Conservation (phyloP, 2,113 vertebrate species). For the Sinocyclocheilus rhinocerous region DNA sequence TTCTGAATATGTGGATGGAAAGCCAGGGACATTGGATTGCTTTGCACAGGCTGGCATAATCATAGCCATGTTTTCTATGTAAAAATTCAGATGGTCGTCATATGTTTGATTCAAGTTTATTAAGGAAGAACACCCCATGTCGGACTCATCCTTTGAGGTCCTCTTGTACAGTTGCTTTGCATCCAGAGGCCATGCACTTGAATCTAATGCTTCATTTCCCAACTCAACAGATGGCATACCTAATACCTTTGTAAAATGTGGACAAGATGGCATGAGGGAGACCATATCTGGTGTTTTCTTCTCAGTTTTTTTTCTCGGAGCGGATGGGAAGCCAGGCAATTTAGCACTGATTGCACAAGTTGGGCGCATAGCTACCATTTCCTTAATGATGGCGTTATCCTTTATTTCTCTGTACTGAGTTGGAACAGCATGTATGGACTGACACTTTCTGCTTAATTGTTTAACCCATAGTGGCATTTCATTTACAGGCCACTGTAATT, state of each 20-base stretch:
- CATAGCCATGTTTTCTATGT: not conserved
- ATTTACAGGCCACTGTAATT: too few relatives aligned
- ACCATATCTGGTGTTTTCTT: conserved; percentile 42
- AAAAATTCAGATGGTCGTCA: not conserved
- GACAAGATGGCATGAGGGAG: conserved; percentile 46
- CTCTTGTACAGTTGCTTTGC: conserved; percentile 18
- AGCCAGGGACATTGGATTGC: too few relatives aligned
- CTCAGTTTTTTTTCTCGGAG: conserved; percentile 23
- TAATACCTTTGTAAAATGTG: conserved; percentile 30
- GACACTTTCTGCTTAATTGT: too few relatives aligned
- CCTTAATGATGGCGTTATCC: too few relatives aligned
- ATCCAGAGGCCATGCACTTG: conserved; percentile 17
- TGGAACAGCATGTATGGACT: too few relatives aligned
- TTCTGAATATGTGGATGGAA: too few relatives aligned
- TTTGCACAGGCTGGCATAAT: too few relatives aligned
- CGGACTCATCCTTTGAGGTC: conserved; percentile 29
- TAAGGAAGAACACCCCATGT: not conserved
- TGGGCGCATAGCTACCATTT: conserved; percentile 28
- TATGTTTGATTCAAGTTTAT: not conserved
- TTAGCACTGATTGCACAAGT: conserved; percentile 43
- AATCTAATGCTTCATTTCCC: not conserved
- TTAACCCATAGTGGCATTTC: too few relatives aligned
- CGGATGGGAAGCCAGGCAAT: conserved; percentile 60
- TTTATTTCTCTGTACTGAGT: too few relatives aligned
- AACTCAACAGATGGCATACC: conserved; percentile 46